Conservation (phyloP, 2,888 invertebrate genomes). For the Mylabris sibirica region DNA sequence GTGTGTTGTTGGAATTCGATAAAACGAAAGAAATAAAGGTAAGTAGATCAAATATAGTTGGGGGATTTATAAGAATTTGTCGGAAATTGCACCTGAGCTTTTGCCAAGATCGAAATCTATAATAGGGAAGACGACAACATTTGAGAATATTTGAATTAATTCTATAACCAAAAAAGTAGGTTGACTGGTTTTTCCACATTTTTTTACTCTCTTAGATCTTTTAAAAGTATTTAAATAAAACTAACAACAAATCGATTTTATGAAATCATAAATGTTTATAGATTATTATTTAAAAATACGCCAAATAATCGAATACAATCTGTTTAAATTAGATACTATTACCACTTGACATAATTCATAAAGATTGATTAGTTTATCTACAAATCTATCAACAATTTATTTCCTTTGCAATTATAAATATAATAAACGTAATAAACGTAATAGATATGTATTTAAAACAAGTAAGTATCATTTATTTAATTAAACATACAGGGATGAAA, state of each 20-base stretch:
- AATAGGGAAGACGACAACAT: background rate
- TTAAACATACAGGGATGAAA: too few species aligned
- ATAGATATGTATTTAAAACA: too few species aligned
- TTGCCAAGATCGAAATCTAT: background rate
- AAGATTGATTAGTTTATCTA: constrained; percentile 1
- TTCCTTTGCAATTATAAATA: background rate
- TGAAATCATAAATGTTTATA: too few species aligned
- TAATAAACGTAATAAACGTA: background rate
- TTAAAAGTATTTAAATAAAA: background rate
- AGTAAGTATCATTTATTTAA: too few species aligned
- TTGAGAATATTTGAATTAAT: background rate
- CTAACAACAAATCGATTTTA: background rate
- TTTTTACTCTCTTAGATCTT: background rate
- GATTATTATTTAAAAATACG: too few species aligned
- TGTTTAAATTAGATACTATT: background rate
- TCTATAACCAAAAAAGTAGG: background rate
- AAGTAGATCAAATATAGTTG: background rate
- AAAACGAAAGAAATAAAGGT: background rate
- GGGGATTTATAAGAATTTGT: background rate
- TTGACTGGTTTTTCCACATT: background rate
- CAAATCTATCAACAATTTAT: background rate
- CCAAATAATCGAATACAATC: too few species aligned
- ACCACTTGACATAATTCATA: background rate
- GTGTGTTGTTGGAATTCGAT: background rate
- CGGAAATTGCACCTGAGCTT: background rate